These are phyloP conservation scores for Valencia hispanica DNA, from an alignment of 2,797 vertebrate species.

Conservation along the genomic window DNA sequence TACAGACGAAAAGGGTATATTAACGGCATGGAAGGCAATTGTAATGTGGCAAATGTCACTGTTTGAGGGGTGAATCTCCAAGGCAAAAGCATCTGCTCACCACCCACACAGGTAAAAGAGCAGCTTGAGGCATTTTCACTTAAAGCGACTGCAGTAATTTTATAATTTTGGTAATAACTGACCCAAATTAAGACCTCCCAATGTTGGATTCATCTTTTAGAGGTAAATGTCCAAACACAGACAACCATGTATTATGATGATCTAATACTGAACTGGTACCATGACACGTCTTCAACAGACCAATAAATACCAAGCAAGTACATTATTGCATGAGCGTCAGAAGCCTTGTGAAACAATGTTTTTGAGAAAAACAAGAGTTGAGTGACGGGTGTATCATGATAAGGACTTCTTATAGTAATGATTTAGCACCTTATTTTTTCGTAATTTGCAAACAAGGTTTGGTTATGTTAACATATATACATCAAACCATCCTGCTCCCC, in stretches of 20 bases:
- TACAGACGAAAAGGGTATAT: conserved; percentile 42
- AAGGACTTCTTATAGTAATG: not conserved
- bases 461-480: not conserved
- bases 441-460: not conserved
- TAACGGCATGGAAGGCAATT: conserved; percentile 53
- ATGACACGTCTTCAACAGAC: conserved; percentile 4
- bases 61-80: conserved; percentile 48
- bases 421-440: not conserved
- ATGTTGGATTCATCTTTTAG: conserved; percentile 12
- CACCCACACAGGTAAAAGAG: not conserved
- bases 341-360: not conserved
- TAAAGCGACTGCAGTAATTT: not conserved
- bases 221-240: conserved; percentile 5
- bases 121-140: conserved; percentile 8
- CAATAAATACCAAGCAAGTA: not conserved
- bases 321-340: not conserved
- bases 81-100: conserved; percentile 8
- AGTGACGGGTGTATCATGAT: not conserved
- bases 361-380: not conserved
- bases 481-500: not conserved
- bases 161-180: not conserved
- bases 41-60: conserved; percentile 56
- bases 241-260: conserved; percentile 15
- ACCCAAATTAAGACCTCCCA: not conserved
- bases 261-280: conserved; percentile 4